Base-by-base conservation (phyloP, 2,113 vertebrate genomes). In the Hirundichthys speculiger region DNA sequence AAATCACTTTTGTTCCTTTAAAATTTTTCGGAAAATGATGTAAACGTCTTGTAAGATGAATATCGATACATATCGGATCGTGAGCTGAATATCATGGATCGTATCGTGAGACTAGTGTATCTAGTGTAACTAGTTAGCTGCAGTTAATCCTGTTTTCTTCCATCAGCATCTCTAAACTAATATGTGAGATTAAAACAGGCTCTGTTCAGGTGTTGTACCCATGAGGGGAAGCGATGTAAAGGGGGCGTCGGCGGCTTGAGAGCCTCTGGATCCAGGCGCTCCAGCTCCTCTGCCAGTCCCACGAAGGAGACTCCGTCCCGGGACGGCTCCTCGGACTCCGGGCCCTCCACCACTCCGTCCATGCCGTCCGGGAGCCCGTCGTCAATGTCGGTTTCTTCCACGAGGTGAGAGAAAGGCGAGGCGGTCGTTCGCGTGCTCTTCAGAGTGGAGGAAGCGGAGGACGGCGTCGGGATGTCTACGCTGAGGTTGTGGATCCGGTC, bases 351-450 rank as follows among this genome's bases (percentile, higher is more conserved):
- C 67, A 91, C 86, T 3, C 84, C 91, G 7, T 95, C 94, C 95
- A 95, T 95, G 49, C 87, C 69, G 64, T 95, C 93, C 5, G 84
- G 75, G 8, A 88, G 64, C 42, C 83, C 88, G 2, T 93, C 93
- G 38, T 96, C 94, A 9, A 96, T 95, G 75, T 96, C 93, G 0
- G 95, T 96, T 70, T 96, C 95, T 19, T 95, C 93, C 71, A 95
- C 83, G 0, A 85, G 84, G 45, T 86, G 83, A 19, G 78, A 61
- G 57, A 87, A 89, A 0, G 65, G 81, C n/a, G 80, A 79, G 16
- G 13, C 38, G 66, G 48, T 51, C 0, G 87, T 59, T 53, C 77
- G 76, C 0, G 75, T 27, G 64, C 87, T 91, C 63, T 84, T 81
- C 3, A 82, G 51, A 13, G 88, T 85, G 1, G 76, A 86, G 70